Percentiles rank a stretch among this genome's conserved stretches.
These are phyloP conservation scores for Bursaphelenchus mucronatus DNA, from an alignment of 1,140 invertebrate genomes.

Conservation along the genomic window DNA sequence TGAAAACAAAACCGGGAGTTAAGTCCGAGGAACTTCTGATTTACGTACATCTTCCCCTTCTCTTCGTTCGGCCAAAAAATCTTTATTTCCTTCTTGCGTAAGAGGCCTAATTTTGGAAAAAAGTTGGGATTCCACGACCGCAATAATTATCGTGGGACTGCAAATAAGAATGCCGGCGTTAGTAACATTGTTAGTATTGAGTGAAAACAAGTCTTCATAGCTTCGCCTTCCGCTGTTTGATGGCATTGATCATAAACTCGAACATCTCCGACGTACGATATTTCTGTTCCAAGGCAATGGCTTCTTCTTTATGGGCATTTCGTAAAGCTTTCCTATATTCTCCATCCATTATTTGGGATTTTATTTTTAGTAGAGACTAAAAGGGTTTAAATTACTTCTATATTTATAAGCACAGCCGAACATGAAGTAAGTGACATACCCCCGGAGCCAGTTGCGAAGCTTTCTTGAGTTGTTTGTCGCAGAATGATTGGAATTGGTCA, in stretches of 20 bases:
- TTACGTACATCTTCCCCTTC: no score
- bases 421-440: neutral
- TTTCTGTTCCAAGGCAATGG: neutral
- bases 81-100: no score
- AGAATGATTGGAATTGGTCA: neutral
- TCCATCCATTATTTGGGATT: slow-evolving; percentile 20
- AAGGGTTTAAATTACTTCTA: neutral
- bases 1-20: no score
- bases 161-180: no score
- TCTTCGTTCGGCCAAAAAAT: no score
- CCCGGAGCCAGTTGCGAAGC: slow-evolving; percentile 17
- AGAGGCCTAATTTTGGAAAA: no score
- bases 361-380: slow-evolving; percentile 10
- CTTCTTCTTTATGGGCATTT: slow-evolving; percentile 13
- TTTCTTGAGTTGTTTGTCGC: slow-evolving; percentile 8
- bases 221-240: no score
- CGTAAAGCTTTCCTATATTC: neutral
- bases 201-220: no score
- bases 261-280: slow-evolving; percentile 1
- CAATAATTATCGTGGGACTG: no score
- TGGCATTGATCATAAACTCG: slow-evolving; percentile 7
- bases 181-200: no score
- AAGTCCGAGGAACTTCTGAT: no score
- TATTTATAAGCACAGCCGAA: neutral
- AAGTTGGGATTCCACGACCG: no score